Conservation (phyloP, 1,140 invertebrate genomes). For the Oncopodura yosiiana region DNA sequence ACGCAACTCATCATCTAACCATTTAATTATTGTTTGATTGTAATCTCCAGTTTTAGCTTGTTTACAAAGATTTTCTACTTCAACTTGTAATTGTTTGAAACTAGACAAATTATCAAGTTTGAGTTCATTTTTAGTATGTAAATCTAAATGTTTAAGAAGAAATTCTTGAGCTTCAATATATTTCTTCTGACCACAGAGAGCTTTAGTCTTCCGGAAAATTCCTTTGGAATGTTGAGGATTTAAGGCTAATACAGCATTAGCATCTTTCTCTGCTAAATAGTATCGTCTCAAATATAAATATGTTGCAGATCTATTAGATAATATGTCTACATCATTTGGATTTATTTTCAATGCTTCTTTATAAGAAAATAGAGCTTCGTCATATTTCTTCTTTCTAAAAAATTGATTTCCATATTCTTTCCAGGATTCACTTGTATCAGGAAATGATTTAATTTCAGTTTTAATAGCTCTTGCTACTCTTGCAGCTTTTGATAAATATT, state of each 20-base stretch:
- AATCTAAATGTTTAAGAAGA: no score
- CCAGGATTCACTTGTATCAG: neutral
- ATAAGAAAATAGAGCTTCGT: neutral
- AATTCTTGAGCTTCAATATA: neutral
- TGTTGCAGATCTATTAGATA: neutral
- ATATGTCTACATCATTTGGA: neutral
- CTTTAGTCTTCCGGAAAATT: constrained; percentile 4
- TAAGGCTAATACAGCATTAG: neutral
- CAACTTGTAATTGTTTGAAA: neutral
- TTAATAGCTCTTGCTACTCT: no score
- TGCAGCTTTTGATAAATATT: no score
- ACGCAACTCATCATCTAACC: neutral
- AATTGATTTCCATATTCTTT: constrained; percentile 2
- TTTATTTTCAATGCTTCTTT: neutral
- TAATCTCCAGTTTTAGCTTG: neutral
- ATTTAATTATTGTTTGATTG: no score
- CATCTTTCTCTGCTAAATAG: neutral
- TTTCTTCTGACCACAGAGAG: neutral
- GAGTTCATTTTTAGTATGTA: no score
- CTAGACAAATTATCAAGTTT: neutral
- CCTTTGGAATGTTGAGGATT: neutral
- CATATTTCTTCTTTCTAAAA: neutral
- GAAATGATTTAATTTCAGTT: no score
- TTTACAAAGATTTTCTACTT: neutral
- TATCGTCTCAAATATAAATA: neutral